Evolutionary conservation across 2,888 invertebrate species (phyloP).

Genomic region (Resseliella maxima): DNA sequence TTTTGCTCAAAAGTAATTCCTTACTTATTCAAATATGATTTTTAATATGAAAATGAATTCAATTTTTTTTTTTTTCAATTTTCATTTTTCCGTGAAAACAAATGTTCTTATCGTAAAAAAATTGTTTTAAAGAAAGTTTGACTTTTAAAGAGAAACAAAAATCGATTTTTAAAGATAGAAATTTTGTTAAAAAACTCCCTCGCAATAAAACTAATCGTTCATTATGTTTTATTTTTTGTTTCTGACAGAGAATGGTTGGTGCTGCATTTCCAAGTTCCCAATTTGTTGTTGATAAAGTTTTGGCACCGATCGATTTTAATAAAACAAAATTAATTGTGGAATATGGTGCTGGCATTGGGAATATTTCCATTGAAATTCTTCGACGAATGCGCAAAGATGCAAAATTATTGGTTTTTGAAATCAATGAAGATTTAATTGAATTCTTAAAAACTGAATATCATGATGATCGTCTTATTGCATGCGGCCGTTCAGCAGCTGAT

Average conservation of each 20-base stretch:
- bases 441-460: slow-evolving; percentile 18
- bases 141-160: no score
- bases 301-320: background rate
- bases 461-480: slow-evolving; percentile 10
- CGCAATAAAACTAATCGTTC: no score
- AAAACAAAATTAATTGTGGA: slow-evolving; percentile 11
- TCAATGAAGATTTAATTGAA: background rate
- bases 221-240: no score
- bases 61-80: no score
- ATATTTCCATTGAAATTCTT: slow-evolving; percentile 12
- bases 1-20: background rate
- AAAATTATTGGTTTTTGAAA: background rate
- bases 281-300: background rate
- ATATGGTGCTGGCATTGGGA: slow-evolving; percentile 1
- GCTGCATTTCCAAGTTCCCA: background rate
- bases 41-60: no score
- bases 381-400: slow-evolving; percentile 29
- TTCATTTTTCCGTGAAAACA: no score
- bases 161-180: no score
- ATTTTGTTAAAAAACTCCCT: no score
- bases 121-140: no score
- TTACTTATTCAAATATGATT: no score
- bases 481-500: background rate
- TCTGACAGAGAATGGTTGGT: background rate
- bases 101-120: no score